Evolutionary conservation across 1,140 invertebrate species (phyloP).

Genomic region (Capitella teleta): DNA sequence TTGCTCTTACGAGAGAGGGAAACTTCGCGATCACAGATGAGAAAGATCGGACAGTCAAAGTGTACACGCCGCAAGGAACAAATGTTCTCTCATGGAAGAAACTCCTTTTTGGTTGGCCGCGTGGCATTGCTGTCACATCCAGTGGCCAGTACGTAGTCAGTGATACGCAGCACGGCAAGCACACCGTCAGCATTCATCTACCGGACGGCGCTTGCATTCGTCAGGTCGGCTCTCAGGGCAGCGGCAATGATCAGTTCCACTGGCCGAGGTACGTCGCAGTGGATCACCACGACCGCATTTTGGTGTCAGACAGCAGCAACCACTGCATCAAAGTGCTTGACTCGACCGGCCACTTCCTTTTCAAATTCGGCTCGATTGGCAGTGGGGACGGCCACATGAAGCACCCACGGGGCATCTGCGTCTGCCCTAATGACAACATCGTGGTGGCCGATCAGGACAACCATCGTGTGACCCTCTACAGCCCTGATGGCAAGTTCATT

Average conservation of each 20-base stretch:
- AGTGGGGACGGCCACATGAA: constrained; percentile 7
- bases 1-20: constrained; percentile 8
- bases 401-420: constrained; percentile 8
- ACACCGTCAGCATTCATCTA: constrained; percentile 11
- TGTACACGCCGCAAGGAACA: constrained; percentile 4
- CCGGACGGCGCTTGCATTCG: constrained; percentile 9
- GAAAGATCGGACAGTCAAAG: constrained; percentile 9
- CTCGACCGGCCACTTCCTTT: constrained; percentile 5
- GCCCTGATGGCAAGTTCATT: constrained; percentile 6
- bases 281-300: constrained; percentile 6
- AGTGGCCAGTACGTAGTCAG: constrained; percentile 9
- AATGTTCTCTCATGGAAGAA: constrained; percentile 6
- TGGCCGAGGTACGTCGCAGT: constrained; percentile 12
- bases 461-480: constrained; percentile 7
- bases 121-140: constrained; percentile 6
- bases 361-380: constrained; percentile 11
- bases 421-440: constrained; percentile 9
- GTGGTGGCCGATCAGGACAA: constrained; percentile 12
- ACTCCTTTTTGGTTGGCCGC: constrained; percentile 10
- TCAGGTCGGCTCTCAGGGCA: constrained; percentile 9
- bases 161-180: constrained; percentile 10
- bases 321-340: constrained; percentile 13
- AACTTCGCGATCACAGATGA: constrained; percentile 10
- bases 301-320: constrained; percentile 12
- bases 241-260: constrained; percentile 11